These are phyloP conservation scores for Drosophila parabipectinata DNA, from an alignment of 1,140 invertebrate genomes.

Conservation along the genomic window DNA sequence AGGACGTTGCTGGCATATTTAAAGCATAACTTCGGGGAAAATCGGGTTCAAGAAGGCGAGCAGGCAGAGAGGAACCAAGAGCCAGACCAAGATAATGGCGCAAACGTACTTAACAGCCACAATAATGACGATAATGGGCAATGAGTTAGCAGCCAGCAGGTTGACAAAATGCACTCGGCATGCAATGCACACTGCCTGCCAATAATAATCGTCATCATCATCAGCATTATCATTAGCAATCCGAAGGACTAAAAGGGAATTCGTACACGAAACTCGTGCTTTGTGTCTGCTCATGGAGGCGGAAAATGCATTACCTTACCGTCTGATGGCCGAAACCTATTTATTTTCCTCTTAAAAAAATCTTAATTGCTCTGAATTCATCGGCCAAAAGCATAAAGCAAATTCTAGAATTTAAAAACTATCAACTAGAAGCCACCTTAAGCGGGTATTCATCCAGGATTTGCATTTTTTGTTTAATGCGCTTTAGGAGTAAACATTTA, in stretches of 20 bases:
- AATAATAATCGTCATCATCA: constrained; percentile 64
- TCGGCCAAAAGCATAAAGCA: constrained; percentile 24
- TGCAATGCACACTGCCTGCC: constrained; percentile 57
- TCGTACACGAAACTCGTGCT: constrained; percentile 33
- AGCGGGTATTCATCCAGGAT: constrained; percentile 3
- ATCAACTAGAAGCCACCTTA: background rate
- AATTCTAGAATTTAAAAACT: background rate
- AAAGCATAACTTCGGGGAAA: constrained; percentile 52
- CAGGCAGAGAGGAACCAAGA: background rate
- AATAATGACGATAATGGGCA: constrained; percentile 80
- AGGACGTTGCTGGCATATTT: constrained; percentile 60
- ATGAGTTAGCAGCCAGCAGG: constrained; percentile 57
- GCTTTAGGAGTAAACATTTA: constrained; percentile 29
- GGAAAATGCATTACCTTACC: constrained; percentile 50
- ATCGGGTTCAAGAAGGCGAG: background rate
- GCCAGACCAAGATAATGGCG: constrained; percentile 53
- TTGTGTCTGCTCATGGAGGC: constrained; percentile 42
- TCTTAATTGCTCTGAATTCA: constrained; percentile 14
- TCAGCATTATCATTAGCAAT: constrained; percentile 32
- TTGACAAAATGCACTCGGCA: constrained; percentile 73
- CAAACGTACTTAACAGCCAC: constrained; percentile 76
- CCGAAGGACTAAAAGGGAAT: constrained; percentile 12
- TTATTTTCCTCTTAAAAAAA: constrained; percentile 18
- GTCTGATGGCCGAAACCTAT: constrained; percentile 21
- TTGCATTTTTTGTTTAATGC: constrained; percentile 12